phyloP scores from a whole-genome alignment of 2,888 invertebrate species.

The Elegia similella region DNA sequence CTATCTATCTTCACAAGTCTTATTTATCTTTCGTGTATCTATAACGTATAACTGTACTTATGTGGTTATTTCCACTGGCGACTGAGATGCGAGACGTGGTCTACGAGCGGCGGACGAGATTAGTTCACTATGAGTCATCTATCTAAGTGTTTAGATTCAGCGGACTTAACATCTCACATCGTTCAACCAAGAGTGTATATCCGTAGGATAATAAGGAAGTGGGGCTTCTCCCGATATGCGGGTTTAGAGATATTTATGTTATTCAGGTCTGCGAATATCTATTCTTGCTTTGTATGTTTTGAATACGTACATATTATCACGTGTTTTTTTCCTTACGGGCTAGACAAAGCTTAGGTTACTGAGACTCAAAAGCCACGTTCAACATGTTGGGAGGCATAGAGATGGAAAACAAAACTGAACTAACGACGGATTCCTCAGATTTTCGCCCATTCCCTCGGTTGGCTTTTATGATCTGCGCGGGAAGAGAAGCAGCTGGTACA shows the following conservation, averaged over 20 bases:
- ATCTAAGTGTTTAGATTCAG: not conserved
- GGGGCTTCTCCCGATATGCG: not conserved
- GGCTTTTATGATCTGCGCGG: too few relatives aligned
- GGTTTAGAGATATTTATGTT: not conserved
- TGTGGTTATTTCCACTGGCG: not conserved
- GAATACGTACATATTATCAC: not conserved
- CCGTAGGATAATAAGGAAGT: not conserved
- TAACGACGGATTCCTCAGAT: too few relatives aligned
- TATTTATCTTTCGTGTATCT: too few relatives aligned
- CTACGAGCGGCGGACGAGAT: conserved; percentile 23
- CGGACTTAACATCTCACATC: not conserved
- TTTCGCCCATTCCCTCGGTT: too few relatives aligned
- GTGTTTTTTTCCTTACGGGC: too few relatives aligned
- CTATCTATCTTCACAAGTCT: too few relatives aligned
- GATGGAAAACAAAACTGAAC: too few relatives aligned
- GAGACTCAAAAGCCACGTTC: too few relatives aligned
- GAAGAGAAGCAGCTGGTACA: too few relatives aligned
- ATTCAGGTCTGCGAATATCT: not conserved
- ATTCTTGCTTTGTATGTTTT: not conserved
- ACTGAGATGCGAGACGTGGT: conserved; percentile 21
- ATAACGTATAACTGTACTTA: too few relatives aligned
- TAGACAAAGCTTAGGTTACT: too few relatives aligned
- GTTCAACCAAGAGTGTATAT: not conserved
- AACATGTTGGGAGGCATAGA: too few relatives aligned
- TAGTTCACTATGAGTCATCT: conserved; percentile 23